Percentiles rank a stretch among this genome's conserved stretches.
These are phyloP conservation scores for Chionomys nivalis DNA, from an alignment of 2,113 vertebrate species.

Conservation along the genomic window DNA sequence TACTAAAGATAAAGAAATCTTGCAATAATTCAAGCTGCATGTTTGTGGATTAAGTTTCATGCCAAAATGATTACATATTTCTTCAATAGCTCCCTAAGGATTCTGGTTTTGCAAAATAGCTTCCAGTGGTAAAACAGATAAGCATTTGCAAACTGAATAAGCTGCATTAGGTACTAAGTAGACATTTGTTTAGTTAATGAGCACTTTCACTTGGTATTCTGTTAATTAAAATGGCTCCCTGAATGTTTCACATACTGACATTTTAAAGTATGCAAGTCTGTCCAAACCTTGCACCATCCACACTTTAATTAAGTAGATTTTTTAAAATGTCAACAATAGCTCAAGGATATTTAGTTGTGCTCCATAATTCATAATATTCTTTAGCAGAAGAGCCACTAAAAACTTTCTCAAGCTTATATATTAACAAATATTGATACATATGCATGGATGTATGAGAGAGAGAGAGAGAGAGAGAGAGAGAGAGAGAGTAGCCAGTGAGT, in stretches of 20 bases:
- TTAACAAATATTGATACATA: neutral
- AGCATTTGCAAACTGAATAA: constrained; percentile 41
- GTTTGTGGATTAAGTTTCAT: constrained; percentile 71
- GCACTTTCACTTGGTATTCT: constrained; percentile 9
- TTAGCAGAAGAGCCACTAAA: neutral
- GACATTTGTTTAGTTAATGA: constrained; percentile 28
- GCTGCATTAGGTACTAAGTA: constrained; percentile 16
- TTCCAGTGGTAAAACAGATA: constrained; percentile 58
- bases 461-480: no score
- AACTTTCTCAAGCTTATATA: neutral
- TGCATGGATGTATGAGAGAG: neutral
- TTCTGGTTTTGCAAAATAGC: constrained; percentile 64
- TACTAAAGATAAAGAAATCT: constrained; percentile 73
- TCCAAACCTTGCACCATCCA: neutral
- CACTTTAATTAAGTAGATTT: neutral
- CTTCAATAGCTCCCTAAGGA: constrained; percentile 68
- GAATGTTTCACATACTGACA: neutral
- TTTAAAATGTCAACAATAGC: neutral
- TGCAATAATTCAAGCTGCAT: constrained; percentile 70
- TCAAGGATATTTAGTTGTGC: neutral
- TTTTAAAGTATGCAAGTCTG: neutral
- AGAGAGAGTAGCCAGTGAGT: neutral
- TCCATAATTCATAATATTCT: neutral
- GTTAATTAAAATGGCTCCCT: neutral
- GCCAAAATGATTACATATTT: constrained; percentile 78